Evolutionary conservation across 2,113 vertebrate species (phyloP).

Genomic region (Noturus placidus): DNA sequence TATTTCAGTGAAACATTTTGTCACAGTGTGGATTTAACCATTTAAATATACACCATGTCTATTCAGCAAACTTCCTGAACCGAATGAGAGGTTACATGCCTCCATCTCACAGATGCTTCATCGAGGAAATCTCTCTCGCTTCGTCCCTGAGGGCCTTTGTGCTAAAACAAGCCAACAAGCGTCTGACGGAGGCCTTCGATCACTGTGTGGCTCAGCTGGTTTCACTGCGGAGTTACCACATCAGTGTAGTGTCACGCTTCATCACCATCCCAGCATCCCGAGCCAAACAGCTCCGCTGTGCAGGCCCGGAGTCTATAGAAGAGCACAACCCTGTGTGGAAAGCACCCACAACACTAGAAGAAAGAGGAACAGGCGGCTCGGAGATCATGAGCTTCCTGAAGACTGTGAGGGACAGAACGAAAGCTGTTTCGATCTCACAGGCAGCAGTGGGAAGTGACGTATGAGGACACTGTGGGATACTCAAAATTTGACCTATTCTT

Average conservation of each 20-base stretch:
- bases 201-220: slow-evolving; percentile 74
- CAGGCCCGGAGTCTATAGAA: not conserved
- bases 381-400: slow-evolving; percentile 84
- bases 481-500: not conserved
- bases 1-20: not conserved
- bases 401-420: slow-evolving; percentile 77
- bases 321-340: slow-evolving; percentile 36
- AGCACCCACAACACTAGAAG: slow-evolving; percentile 68
- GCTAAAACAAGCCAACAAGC: slow-evolving; percentile 36
- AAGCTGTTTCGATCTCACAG: slow-evolving; percentile 43
- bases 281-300: slow-evolving; percentile 62
- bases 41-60: not conserved
- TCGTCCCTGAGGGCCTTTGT: slow-evolving; percentile 72
- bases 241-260: slow-evolving; percentile 81
- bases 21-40: not conserved
- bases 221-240: slow-evolving; percentile 80
- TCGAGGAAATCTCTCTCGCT: slow-evolving; percentile 70
- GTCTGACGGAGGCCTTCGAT: slow-evolving; percentile 71
- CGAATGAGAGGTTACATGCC: slow-evolving; percentile 92
- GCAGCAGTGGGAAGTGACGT: not conserved
- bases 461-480: not conserved
- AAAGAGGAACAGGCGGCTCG: slow-evolving; percentile 83
- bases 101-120: slow-evolving; percentile 75
- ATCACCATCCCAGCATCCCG: slow-evolving; percentile 69
- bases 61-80: slow-evolving; percentile 79